Evolutionary conservation across 2,797 vertebrate species (phyloP), one percentile per base, ranked within the genome.

Genomic region (Ctenochaetus hawaiiensis): DNA sequence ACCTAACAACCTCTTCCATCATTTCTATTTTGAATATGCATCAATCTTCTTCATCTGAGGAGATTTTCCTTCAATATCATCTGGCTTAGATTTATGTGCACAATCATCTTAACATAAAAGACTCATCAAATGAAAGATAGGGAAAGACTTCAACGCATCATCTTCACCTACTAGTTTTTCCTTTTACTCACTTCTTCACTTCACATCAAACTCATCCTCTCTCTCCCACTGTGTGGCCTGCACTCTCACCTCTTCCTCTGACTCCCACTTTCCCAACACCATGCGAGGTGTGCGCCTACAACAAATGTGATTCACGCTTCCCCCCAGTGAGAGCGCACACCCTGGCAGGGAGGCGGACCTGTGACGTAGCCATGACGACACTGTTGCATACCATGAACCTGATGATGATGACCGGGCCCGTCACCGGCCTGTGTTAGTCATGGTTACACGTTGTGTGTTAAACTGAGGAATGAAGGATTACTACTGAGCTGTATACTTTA

Each of bases 221-320:
- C 43, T 70, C 57, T 71, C 67, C 30, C 5, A 2, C 66, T 59
- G 10, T 52, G 54, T 18, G 44, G 22, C 51, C 59, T 48, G 26
- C 58, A 59, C 80, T 56, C 70, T 54, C 49, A 69, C 37, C 51
- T 64, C 71, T 48, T 59, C 58, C 79, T 65, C 70, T 67, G 49
- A 83, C 59, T 68, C 59, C 59, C 51, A 59, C 20, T 72, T 80
- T 82, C 60, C 72, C 57, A 53, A 43, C 53, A 13, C 30, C 58
- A 81, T 62, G 70, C 18, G 11, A 72, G 52, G 48, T 4, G 22
- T 10, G 20, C 47, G 53, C 53, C 48, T 64, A 20, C 49, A 70
- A 70, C 41, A 77, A 79, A 17, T 17, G 22, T 85, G 85, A 89
- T 59, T 94, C 84, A 89, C 63, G 23, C 43, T 34, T 7, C 30